Evolutionary conservation across 2,113 vertebrate species (phyloP), one percentile per base, ranked within the genome.

Genomic region (Microtus pennsylvanicus): DNA sequence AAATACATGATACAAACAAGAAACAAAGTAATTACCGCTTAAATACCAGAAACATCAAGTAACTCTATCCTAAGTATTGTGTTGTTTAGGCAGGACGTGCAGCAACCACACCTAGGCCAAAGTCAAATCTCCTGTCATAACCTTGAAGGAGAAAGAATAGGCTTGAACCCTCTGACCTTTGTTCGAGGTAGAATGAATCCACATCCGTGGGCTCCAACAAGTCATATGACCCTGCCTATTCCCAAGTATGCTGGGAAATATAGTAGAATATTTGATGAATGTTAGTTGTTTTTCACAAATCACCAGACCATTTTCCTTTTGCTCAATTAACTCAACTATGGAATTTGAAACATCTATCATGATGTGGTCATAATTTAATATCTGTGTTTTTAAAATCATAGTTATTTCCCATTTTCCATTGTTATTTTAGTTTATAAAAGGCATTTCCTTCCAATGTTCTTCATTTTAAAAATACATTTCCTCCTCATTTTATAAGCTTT

Each of bases 341-440:
- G 33, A 38, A 28, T 75, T 94, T 89, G 74, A 47, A 89, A 75
- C 47, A 11, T 89, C 45, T 89, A 47, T 82, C 67, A 55, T 76
- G 38, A 58, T 24, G 55, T 22, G 42, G n/a, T 24, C 55, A 75
- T 26, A 67, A 91, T 75, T 88, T 82, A 70, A 70, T 86, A 63
- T 90, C 81, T 75, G 1, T 19, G 3, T 65, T n/a, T 77, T 91
- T 65, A 63, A 75, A 58, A 74, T 38, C 28, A n/a, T 47, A 45
- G 24, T 83, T 55, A 24, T 42, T 87, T 75, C 11, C 45, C 35
- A 75, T 45, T n/a, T 92, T 52, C 7, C 45, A 33, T 76, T 61
- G 67, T 35, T 21, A 38, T 94, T 94, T 91, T 38, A 61, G n/a
- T 94, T 81, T 75, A 74, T 70, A 70, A 50, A 55, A 24, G n/a